A percentile compares a stretch with the other conserved stretches of the same genome.
Conservation (phyloP, 2,888 invertebrate genomes). For the Clunio marinus region DNA sequence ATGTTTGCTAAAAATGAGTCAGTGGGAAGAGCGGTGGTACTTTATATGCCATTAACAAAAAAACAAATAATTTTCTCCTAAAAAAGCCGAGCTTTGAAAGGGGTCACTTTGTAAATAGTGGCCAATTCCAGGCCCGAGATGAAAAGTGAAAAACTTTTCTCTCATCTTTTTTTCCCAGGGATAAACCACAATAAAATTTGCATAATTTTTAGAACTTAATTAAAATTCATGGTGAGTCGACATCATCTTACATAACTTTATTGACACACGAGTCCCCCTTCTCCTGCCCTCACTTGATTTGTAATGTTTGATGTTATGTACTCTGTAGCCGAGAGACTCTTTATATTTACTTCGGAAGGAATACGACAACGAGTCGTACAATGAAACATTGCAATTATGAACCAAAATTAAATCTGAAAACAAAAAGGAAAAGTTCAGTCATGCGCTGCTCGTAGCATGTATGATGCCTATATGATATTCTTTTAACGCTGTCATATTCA, state of each 20-base stretch:
- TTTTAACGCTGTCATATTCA: constrained; percentile 6
- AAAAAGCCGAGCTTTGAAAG: not conserved
- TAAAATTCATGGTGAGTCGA: not conserved
- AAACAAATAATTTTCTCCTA: not conserved
- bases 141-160: not conserved
- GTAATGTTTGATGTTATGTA: not conserved
- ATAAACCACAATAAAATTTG: not conserved
- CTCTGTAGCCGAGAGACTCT: not conserved
- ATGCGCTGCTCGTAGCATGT: not conserved
- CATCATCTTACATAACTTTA: not conserved
- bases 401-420: not conserved
- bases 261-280: not conserved
- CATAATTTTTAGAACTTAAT: not conserved
- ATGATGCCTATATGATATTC: not conserved
- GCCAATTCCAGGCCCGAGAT: not conserved
- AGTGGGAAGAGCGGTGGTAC: not conserved
- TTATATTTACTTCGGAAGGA: not conserved
- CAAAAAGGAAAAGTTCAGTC: not conserved
- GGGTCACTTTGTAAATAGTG: not conserved
- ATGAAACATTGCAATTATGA: constrained; percentile 5
- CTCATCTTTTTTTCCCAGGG: not conserved
- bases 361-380: not conserved
- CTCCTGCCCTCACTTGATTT: too few relatives aligned
- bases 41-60: constrained; percentile 1
- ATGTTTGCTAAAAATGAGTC: not conserved